Evolutionary conservation across 2,113 vertebrate species (phyloP), one percentile per base, ranked within the genome.

Genomic region (Bambusicola thoracicus): DNA sequence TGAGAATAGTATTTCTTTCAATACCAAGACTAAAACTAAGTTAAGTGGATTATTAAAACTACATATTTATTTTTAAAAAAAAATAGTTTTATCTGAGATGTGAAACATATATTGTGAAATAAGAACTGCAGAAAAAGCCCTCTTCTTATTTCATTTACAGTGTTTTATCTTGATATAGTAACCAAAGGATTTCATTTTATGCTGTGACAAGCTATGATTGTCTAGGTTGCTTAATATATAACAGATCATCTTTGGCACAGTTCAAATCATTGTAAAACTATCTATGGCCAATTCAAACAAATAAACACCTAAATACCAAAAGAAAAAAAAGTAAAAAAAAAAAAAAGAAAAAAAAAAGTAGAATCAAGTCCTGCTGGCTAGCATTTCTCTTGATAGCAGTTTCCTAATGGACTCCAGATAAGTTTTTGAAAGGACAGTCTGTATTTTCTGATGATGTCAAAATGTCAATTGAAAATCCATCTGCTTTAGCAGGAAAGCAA

Each of bases 391-490:
- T 94, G 90, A 91, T 92, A 93, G 79, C 40, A 84, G 66, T 82
- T 97, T 97, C 83, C 85, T 74, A 81, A 79, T 74, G 27, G 70
- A 89, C 67, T 75, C 8, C 30, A 82, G 69, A 93, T 77, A 40
- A 88, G 24, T 87, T 29, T 96, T 95, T 95, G 67, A 94, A 91
- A 96, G 81, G 85, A 94, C 61, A 84, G 70, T 92, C 41, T 92
- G 81, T 89, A 79, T 94, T 95, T 97, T 97, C 53, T 85, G 81
- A 65, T 81, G 68, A 94, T 96, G 93, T 93, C 90, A 96, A 96
- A 96, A 84, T 94, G 91, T 93, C 89, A 96, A 93, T 89, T 92
- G 81, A 93, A 96, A 96, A 97, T 94, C 91, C 61, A 94, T 92
- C 90, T 94, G 36, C 85, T 95, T 92, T 92, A 96, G 82, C 65